Evolutionary conservation across 2,113 vertebrate genomes (phyloP), one percentile per base, ranked within the genome.

Genomic region (Rostratula benghalensis): DNA sequence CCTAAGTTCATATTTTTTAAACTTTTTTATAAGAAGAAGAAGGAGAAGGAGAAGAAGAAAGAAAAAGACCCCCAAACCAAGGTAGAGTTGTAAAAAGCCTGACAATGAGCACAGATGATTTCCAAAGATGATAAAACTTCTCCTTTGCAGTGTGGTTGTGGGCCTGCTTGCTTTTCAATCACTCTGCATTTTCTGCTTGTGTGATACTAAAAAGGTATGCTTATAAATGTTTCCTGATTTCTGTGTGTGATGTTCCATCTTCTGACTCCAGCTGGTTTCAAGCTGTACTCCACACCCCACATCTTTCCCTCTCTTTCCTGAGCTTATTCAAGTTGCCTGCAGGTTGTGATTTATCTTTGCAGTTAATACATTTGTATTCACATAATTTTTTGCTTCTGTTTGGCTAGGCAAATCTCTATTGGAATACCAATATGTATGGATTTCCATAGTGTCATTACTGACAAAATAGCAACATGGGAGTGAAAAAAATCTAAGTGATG

Each of bases 1-100:
- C 46, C 90, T 97, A 97, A 98, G 95, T 98, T 98, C 97, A 97
- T 98, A 97, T 97, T 97, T 98, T 97, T 97, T 68, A 95, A 75
- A 95, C 90, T 81, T 70, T 93, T 83, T 83, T 83, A 45, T 6
- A 64, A 96, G 77, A 85, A 94, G 45, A 64, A 87, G 80, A 54
- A 92, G 80, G 51, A 93, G 64, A 21, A 95, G 90, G 13, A 94
- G 80, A 45, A 68, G 43, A 94, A 81, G 50, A 71, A 87, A 85
- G 94, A 78, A 94, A 86, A 96, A 94, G 41, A 88, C 41, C 78
- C 39, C 79, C 65, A 95, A 97, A 96, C 92, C 60, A 97, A 95
- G 95, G 91, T 94, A 89, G 64, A 95, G 70, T 45, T 95, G 90
- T 97, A 96, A 98, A 97, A 94, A 65, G 64, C 28, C 60, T 89